Base-by-base conservation (phyloP, 1,140 invertebrate genomes). In the Asbolus verrucosus region DNA sequence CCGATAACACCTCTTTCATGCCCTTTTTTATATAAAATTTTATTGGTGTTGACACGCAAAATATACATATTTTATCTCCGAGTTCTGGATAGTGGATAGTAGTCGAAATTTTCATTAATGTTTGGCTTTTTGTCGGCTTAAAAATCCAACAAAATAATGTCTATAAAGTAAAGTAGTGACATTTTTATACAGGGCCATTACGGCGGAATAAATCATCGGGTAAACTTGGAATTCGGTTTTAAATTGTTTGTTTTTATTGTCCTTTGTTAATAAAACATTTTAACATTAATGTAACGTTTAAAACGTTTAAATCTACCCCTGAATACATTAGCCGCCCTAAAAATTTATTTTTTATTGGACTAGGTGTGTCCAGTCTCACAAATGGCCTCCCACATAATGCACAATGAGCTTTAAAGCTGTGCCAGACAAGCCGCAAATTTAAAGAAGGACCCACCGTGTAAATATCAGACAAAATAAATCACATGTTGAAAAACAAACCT, bases 181-280 rank as follows among this genome's bases (percentile, higher is more conserved):
- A 13, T 38, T 63, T 63, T 63, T 63, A 63, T 63, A 24, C 15
- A 19, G 33, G 24, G 31, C 39, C 33, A 63, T 63, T 63, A 63
- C 33, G 61, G 39, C 41, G 18, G 61, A 63, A 63, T 63, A 63
- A 63, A 63, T 63, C 61, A 63, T 63, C 33, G 39, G 33, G 27
- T 63, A 63, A 63, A 63, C 61, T 38, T 13, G 61, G 61, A 63
- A 63, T 63, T 63, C 21, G 33, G 61, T 63, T 63, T 41, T 63
- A 63, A 63, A 63, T 16, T 39, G 31, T 63, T 63, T 63, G 33
- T 41, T 63, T 63, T 63, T 63, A 63, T 63, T 63, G 61, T 63
- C 61, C 61, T 63, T 62, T 63, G 61, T 63, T 63, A 63, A 63
- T 63, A 63, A 63, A 63, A 63, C 61, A 63, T 63, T 63, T 63